These are phyloP conservation scores for Andrena bucephala DNA, from an alignment of 2,888 invertebrate species.

Conservation along the genomic window DNA sequence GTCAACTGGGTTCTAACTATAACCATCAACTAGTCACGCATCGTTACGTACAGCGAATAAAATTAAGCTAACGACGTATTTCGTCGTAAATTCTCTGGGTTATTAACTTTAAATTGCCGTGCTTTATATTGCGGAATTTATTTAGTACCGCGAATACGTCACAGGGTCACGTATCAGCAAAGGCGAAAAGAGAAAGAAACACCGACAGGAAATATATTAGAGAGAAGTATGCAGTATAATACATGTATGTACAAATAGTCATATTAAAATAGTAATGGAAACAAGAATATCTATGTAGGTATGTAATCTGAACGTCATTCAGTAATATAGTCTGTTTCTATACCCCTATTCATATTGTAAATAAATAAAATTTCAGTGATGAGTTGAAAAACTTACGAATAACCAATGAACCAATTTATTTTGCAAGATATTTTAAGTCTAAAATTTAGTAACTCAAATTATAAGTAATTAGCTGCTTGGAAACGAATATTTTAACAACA, in stretches of 20 bases:
- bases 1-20: slow-evolving; percentile 54
- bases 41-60: slow-evolving; percentile 69
- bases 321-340: not conserved
- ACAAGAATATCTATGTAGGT: slow-evolving; percentile 32
- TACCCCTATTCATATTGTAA: not conserved
- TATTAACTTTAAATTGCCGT: slow-evolving; percentile 66
- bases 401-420: not conserved
- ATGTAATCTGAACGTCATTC: not conserved
- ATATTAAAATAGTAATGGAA: not conserved
- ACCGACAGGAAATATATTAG: slow-evolving; percentile 27
- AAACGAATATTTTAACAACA: not conserved
- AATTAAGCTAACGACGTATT: slow-evolving; percentile 68
- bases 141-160: slow-evolving; percentile 64
- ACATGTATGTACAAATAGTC: slow-evolving; percentile 11
- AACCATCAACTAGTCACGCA: slow-evolving; percentile 66
- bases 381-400: too few relatives aligned
- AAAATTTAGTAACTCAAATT: not conserved
- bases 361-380: not conserved
- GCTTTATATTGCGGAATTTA: slow-evolving; percentile 65
- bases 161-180: slow-evolving; percentile 43
- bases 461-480: not conserved
- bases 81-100: slow-evolving; percentile 66
- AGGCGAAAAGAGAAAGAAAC: slow-evolving; percentile 28
- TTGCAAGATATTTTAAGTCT: not conserved
- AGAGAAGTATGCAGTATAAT: slow-evolving; percentile 18